Percentiles rank a stretch among this genome's conserved stretches.
Conservation (phyloP, 2,797 vertebrate species). For the Lutjanus campechanus region DNA sequence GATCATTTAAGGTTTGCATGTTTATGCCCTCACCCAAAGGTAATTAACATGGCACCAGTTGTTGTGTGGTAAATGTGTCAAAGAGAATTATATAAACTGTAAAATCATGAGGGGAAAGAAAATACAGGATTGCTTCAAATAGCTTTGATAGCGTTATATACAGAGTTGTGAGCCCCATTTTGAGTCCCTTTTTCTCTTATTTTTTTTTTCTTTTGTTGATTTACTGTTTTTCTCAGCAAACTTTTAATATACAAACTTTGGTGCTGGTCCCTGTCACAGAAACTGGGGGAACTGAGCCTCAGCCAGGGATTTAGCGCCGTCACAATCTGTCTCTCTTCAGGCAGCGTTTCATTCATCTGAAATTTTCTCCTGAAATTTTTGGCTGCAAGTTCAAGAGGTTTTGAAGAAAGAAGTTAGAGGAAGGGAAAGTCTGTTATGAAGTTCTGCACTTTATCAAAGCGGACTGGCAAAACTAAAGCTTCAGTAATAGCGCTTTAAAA, state of each 20-base stretch:
- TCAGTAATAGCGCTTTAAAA: slow-evolving; percentile 53
- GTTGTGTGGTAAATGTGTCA: slow-evolving; percentile 53
- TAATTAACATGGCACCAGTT: slow-evolving; percentile 45
- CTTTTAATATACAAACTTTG: slow-evolving; percentile 67
- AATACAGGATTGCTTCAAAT: slow-evolving; percentile 43
- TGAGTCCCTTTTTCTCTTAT: neutral
- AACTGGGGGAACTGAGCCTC: slow-evolving; percentile 58
- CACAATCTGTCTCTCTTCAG: slow-evolving; percentile 76
- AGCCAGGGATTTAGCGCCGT: slow-evolving; percentile 70
- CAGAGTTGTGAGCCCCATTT: slow-evolving; percentile 26
- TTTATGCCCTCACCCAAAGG: slow-evolving; percentile 41
- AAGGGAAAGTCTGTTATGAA: slow-evolving; percentile 63
- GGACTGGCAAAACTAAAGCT: slow-evolving; percentile 63
- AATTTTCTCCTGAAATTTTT: slow-evolving; percentile 68
- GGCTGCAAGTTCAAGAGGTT: slow-evolving; percentile 72
- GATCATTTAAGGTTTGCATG: slow-evolving; percentile 60
- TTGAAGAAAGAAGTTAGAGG: slow-evolving; percentile 62
- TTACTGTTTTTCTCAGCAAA: slow-evolving; percentile 58
- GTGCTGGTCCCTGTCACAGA: slow-evolving; percentile 56
- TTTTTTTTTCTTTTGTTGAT: slow-evolving; percentile 37
- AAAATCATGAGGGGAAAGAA: slow-evolving; percentile 51
- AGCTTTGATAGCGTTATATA: slow-evolving; percentile 24
- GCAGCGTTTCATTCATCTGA: slow-evolving; percentile 73
- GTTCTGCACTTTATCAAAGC: slow-evolving; percentile 70
- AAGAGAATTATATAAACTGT: slow-evolving; percentile 62